These are phyloP conservation scores for Oasisia sp. DNA, from an alignment of 2,888 invertebrate genomes.

Conservation along the genomic window DNA sequence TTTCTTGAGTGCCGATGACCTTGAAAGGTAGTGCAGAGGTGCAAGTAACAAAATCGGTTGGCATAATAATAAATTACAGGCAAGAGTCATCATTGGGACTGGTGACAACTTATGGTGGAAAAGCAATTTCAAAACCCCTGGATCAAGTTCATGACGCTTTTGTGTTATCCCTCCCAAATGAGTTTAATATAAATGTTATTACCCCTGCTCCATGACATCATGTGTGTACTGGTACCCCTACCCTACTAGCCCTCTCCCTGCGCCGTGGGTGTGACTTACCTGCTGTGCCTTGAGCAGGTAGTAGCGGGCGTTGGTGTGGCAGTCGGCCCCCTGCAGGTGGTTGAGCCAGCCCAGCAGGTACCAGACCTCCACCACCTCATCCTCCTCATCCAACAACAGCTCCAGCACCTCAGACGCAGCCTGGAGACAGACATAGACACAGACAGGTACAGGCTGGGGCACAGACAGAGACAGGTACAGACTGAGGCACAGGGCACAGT, in stretches of 20 bases:
- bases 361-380: slow-evolving; percentile 66
- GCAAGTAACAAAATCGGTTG: no score
- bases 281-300: slow-evolving; percentile 64
- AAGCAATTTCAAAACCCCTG: no score
- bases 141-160: no score
- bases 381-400: slow-evolving; percentile 66
- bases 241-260: not conserved
- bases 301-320: slow-evolving; percentile 61
- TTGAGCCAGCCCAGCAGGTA: slow-evolving; percentile 67
- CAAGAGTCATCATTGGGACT: no score
- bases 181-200: not conserved
- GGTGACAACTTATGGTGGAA: no score
- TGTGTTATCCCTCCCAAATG: no score
- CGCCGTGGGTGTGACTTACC: slow-evolving; percentile 44
- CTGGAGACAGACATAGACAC: slow-evolving; percentile 50
- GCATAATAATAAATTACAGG: no score
- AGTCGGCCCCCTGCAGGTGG: slow-evolving; percentile 64
- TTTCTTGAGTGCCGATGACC: no score
- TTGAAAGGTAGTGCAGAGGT: no score
- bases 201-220: not conserved
- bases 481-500: no score
- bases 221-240: not conserved
- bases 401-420: slow-evolving; percentile 64
- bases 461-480: not conserved
- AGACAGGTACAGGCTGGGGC: slow-evolving; percentile 14